Base-by-base conservation (phyloP, 2,113 vertebrate species). In the Rhinoderma darwinii region DNA sequence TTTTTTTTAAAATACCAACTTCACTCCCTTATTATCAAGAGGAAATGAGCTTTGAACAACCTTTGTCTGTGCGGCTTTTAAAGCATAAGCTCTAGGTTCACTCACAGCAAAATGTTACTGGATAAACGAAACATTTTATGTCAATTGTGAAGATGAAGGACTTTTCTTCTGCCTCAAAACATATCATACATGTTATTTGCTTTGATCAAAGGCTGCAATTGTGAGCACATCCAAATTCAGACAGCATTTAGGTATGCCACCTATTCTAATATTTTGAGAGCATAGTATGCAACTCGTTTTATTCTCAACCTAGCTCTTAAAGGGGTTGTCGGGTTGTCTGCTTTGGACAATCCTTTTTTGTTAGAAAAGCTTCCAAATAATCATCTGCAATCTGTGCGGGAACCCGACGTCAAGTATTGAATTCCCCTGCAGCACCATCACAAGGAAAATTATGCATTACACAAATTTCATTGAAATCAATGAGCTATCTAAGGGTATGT, bases 21-120 rank as follows among this genome's bases (percentile, higher is more conserved):
- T 90, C 76, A 91, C 84, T 90, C 83, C 87, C 86, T 87, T 89
- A 90, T 89, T 92, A 93, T 92, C 90, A 89, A 86, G 89, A 92
- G 92, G 92, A 94, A 95, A 94, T 90, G 89, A 86, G 84, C 72
- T 92, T 92, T 89, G 78, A 90, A 89, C 75, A 92, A 88, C 85
- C 91, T 92, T 94, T 91, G 90, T 92, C 84, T 88, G 15, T 41
- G 90, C 61, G 17, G 63, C 70, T 90, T 88, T 91, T 83, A 90
- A 91, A 91, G 84, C 84, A 78, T 54, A 88, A 89, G 72, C 86
- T 90, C 88, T 74, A 80, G 81, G 89, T 90, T 89, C 89, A 89
- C 83, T 92, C 91, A 88, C 88, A 92, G 88, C 68, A 72, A 86
- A 88, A 87, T 73, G 61, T 63, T 82, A 68, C 78, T 76, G 22